Base-by-base conservation (phyloP, 2,113 vertebrate genomes). In the Stomatorhinus ivindoensis region DNA sequence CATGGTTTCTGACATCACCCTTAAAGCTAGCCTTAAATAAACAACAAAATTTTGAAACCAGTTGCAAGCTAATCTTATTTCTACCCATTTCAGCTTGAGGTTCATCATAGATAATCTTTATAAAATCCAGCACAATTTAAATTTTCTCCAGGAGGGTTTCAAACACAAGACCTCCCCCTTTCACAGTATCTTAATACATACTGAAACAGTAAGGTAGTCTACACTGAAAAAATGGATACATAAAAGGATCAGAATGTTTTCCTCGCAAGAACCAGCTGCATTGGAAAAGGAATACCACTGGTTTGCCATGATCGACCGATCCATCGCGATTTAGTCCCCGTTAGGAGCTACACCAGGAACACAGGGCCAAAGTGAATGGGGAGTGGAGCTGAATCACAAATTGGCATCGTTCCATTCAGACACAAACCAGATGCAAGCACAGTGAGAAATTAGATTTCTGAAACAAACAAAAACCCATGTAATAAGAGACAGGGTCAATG, bases 381-480 rank as follows among this genome's bases (percentile, higher is more conserved):
- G 61, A 69, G 91, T 89, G 91, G 90, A 93, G 92, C 87, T 92
- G 93, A 95, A 91, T 94, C 93, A 94, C 90, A 90, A 13, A 51
- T 88, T 90, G 92, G 90, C 92, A 89, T 93, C 92, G 88, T 91
- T 93, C 90, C 90, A 39, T 89, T 31, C 90, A 93, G 92, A 94
- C 92, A 92, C 93, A 93, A 92, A 93, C 93, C 93, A 92, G 55
- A 82, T 55, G 48, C 53, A 87, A 39, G 50, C 84, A 73, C 15
- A 89, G 6, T 7, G 31, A 76, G 11, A 58, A 58, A 46, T 51
- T 35, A 61, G n/a, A 47, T 73, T 48, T 82, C 31, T 51, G 47
- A 39, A 82, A 53, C 3, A 86, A 65, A 24, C 39, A 46, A 53
- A 19, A 87, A 21, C 9, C 15, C n/a, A 55, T 19, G 31, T 50